These are phyloP conservation scores for Agrilus cyanescens DNA, from an alignment of 2,888 invertebrate genomes.

Conservation along the genomic window DNA sequence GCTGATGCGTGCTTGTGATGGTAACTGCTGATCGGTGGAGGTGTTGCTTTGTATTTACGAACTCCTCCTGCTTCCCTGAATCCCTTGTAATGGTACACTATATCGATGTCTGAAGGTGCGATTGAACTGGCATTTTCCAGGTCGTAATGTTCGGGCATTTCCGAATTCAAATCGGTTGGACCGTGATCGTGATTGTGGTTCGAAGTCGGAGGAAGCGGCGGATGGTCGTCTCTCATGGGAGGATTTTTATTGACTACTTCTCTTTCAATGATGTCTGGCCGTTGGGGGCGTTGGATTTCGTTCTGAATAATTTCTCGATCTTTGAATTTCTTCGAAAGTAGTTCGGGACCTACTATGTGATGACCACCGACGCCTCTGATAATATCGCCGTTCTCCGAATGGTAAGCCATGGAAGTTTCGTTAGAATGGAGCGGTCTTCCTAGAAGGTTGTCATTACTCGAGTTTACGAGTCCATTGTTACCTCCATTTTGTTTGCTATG, in stretches of 20 bases:
- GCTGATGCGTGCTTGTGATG: constrained; percentile 65
- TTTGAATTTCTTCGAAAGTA: constrained; percentile 80
- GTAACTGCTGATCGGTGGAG: constrained; percentile 66
- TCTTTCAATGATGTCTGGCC: constrained; percentile 88
- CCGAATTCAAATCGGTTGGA: constrained; percentile 62
- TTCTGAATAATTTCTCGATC: constrained; percentile 65
- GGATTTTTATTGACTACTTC: constrained; percentile 79
- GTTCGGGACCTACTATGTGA: constrained; percentile 73
- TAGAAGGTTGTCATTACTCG: constrained; percentile 57
- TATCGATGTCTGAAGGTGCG: constrained; percentile 94
- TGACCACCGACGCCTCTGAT: constrained; percentile 64
- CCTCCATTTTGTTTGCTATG: constrained; percentile 70
- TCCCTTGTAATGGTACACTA: constrained; percentile 92
- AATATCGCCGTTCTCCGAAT: constrained; percentile 61
- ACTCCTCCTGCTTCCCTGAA: constrained; percentile 77
- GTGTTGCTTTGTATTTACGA: constrained; percentile 78
- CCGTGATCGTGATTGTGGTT: constrained; percentile 64
- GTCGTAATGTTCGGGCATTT: constrained; percentile 87
- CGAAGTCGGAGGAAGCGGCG: constrained; percentile 64
- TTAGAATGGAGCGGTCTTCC: constrained; percentile 55
- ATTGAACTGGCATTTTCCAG: constrained; percentile 95
- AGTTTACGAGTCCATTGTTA: constrained; percentile 52
- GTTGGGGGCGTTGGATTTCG: constrained; percentile 65
- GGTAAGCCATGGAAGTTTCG: constrained; percentile 57
- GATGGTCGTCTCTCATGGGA: constrained; percentile 65